Conservation (phyloP, 2,888 invertebrate species). For the Halictus quadricinctus region DNA sequence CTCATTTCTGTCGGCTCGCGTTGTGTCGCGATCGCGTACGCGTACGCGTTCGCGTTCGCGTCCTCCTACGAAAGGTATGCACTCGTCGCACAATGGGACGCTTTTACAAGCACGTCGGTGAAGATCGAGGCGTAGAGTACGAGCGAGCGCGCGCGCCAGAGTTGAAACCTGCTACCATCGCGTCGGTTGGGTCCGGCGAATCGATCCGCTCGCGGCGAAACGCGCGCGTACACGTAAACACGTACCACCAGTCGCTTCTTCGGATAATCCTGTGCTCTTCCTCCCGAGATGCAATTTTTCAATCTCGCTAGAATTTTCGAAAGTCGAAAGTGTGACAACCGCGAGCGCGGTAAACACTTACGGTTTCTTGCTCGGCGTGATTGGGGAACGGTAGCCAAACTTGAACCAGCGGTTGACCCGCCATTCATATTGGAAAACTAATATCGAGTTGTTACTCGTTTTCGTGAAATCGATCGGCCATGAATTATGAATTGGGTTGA, state of each 20-base stretch:
- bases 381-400: no score
- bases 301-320: neutral
- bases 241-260: no score
- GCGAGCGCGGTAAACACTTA: neutral
- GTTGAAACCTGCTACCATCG: neutral
- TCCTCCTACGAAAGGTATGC: constrained; percentile 28
- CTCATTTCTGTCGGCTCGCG: neutral
- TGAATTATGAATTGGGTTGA: neutral
- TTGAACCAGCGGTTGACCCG: no score
- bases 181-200: neutral
- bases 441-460: neutral
- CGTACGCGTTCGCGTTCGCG: neutral
- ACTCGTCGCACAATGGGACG: constrained; percentile 24
- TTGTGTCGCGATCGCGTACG: neutral
- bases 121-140: neutral
- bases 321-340: neutral
- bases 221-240: neutral
- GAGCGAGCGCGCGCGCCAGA: neutral
- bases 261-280: neutral
- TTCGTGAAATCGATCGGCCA: neutral
- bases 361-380: neutral
- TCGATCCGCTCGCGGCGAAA: neutral
- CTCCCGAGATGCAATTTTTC: neutral
- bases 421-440: neutral
- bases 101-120: constrained; percentile 3